Evolutionary conservation across 2,797 vertebrate genomes (phyloP).

Genomic region (Chloroceryle amazona): DNA sequence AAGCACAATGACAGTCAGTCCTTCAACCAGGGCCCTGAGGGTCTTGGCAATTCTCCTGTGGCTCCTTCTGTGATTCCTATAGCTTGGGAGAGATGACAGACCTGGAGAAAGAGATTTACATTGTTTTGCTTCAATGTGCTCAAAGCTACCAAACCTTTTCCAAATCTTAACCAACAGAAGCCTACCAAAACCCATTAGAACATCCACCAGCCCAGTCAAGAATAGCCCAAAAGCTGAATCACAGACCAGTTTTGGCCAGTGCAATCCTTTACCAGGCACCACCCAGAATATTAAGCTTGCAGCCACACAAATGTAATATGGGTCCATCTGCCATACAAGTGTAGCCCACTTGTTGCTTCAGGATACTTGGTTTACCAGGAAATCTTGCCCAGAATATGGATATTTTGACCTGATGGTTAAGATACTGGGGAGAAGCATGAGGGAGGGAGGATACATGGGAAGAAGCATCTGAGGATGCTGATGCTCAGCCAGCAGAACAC

Average conservation of each 20-base stretch:
- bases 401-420: neutral
- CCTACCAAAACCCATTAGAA: neutral
- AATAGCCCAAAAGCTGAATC: neutral
- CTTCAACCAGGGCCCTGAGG: neutral
- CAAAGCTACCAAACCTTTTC: neutral
- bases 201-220: neutral
- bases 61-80: neutral
- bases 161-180: neutral
- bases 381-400: neutral
- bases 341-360: neutral
- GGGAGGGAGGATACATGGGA: too few species aligned
- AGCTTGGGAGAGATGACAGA: neutral
- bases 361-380: neutral
- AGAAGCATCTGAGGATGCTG: neutral
- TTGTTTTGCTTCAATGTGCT: neutral
- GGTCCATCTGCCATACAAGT: neutral
- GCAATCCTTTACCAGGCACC: neutral
- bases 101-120: neutral
- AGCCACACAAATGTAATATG: neutral
- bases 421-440: rapidly evolving
- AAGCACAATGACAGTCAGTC: rapidly evolving
- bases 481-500: neutral
- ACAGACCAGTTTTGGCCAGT: neutral
- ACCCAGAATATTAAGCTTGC: neutral
- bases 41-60: neutral